Evolutionary conservation across 2,888 invertebrate genomes (phyloP), one percentile per base, ranked within the genome.

Genomic region (Melieria picta): DNA sequence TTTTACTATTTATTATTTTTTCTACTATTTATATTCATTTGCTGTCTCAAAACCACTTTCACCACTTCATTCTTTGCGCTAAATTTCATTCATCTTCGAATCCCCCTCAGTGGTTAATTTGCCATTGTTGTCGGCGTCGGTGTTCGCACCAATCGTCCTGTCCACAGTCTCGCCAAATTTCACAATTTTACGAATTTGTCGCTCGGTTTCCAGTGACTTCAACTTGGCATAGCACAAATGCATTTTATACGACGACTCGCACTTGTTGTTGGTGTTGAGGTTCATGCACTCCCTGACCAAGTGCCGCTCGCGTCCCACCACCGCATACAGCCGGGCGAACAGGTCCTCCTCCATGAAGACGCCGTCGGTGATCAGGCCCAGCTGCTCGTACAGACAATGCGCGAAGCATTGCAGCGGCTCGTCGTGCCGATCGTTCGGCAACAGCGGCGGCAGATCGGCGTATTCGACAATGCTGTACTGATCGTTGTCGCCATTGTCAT

Each of bases 391-490:
- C 1, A 83, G 69, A 52, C 83, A 83, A 50, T 83, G 81, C 7
- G 80, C 80, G 65, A 84, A 83, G 61, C 83, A 83, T 46, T 83
- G 81, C 6, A 83, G 69, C 0, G 84, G 80, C 52, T 83, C 81
- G 52, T 81, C 81, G 0, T 78, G 77, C 1, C 76, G 58, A 16
- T 81, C 78, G 4, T 77, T 69, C 10, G 52, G 72, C 0, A 75
- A 72, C n/a, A 72, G 50, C 58, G 0, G 76, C 74, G 0, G 58
- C 69, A 45, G 77, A 4, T 58, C 10, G 72, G 74, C 55, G 71
- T 79, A 60, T 7, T 65, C 69, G 9, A 67, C 76, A 9, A 66
- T 48, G 56, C 80, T 76, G 4, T 63, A 72, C 11, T 75, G 72
- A n/a, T 42, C 52, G 3, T 74, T 73, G 47, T 16, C 60, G 43